Conservation (phyloP, 2,113 vertebrate genomes). For the Pelobates fuscus region DNA sequence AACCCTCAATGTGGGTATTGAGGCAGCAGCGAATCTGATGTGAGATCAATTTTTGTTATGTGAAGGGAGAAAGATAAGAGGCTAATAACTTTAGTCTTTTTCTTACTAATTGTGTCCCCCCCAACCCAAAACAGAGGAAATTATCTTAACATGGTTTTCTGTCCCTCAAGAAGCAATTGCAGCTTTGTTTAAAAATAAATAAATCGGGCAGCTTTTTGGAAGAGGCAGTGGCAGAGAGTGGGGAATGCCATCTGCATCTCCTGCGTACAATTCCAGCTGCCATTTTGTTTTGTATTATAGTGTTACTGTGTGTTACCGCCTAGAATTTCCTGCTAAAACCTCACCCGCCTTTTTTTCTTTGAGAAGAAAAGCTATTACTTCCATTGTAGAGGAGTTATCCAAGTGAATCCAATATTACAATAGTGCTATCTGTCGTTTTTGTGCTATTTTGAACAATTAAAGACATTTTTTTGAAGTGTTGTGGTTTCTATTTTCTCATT, state of each 20-base stretch:
- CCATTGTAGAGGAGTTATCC: slow-evolving; percentile 63
- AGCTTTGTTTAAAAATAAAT: not conserved
- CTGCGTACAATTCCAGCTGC: slow-evolving; percentile 22
- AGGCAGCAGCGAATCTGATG: slow-evolving; percentile 6
- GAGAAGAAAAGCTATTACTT: slow-evolving; percentile 58
- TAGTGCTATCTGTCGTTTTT: slow-evolving; percentile 67
- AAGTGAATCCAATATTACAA: slow-evolving; percentile 65
- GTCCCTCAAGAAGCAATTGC: slow-evolving; percentile 22
- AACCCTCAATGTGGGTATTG: slow-evolving; percentile 8
- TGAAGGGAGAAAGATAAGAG: slow-evolving; percentile 16
- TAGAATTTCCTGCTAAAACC: slow-evolving; percentile 42
- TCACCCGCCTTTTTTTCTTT: slow-evolving; percentile 55
- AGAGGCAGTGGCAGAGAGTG: slow-evolving; percentile 19
- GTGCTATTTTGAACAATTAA: slow-evolving; percentile 76
- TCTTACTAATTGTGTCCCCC: not conserved
- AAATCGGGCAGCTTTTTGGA: slow-evolving; percentile 8
- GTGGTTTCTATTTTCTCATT: not conserved
- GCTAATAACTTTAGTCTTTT: slow-evolving; percentile 20
- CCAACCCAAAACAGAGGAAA: no score
- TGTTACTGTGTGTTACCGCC: slow-evolving; percentile 62
- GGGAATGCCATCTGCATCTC: not conserved
- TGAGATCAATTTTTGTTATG: slow-evolving; percentile 8
- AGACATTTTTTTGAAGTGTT: slow-evolving; percentile 65
- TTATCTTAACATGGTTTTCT: slow-evolving; percentile 17
- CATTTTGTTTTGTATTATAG: slow-evolving; percentile 67